A percentile compares a stretch with the other conserved stretches of the same genome.
phyloP scores from a whole-genome alignment of 2,888 invertebrate species.

The Diaprepes abbreviatus region DNA sequence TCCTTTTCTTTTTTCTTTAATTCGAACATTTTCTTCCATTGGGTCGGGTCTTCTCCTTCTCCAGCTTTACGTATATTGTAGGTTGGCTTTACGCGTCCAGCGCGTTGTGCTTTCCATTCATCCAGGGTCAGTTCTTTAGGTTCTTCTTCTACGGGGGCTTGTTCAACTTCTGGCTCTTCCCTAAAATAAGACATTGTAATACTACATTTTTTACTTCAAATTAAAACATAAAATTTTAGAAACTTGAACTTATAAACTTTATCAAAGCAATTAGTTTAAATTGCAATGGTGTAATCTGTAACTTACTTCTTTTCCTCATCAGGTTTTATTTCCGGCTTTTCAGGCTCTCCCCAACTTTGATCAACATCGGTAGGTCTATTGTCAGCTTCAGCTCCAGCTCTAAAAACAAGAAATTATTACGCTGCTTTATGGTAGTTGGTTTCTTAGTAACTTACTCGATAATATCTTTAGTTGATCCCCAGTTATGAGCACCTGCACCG shows the following conservation, averaged over 20 bases:
- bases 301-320: conserved; percentile 56
- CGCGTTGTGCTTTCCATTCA: conserved; percentile 92
- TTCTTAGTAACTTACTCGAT: conserved; percentile 76
- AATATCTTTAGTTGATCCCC: conserved; percentile 94
- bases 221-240: too few relatives aligned
- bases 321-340: conserved; percentile 63
- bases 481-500: conserved; percentile 95
- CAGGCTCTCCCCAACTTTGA: conserved; percentile 69
- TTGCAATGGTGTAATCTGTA: too few relatives aligned
- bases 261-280: too few relatives aligned
- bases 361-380: conserved; percentile 60
- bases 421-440: conserved; percentile 14
- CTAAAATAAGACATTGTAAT: too few relatives aligned
- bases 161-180: conserved; percentile 62
- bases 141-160: conserved; percentile 77
- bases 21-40: conserved; percentile 93
- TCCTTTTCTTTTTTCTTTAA: conserved; percentile 80
- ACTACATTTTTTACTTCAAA: too few relatives aligned
- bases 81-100: conserved; percentile 85
- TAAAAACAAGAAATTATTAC: conserved; percentile 49
- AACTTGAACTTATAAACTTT: too few relatives aligned
- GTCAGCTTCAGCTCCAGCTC: conserved; percentile 58
- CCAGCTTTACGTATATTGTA: conserved; percentile 95
- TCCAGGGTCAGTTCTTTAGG: conserved; percentile 91
- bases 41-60: conserved; percentile 90